A percentile compares a stretch with the other conserved stretches of the same genome.
These are phyloP conservation scores for Pituophis catenifer DNA, from an alignment of 2,113 vertebrate genomes.

Conservation along the genomic window DNA sequence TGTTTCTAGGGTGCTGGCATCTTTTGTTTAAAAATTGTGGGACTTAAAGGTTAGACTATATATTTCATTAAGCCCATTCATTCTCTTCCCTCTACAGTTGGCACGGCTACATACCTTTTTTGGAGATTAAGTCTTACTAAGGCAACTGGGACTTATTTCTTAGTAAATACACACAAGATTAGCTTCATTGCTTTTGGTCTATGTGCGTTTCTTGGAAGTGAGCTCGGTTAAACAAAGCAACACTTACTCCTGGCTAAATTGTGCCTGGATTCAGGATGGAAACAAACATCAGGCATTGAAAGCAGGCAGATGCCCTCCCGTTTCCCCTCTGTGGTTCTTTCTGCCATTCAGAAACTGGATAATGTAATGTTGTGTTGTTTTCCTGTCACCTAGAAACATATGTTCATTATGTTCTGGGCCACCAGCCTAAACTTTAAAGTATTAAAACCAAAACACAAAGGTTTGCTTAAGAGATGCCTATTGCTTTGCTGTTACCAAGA, in stretches of 20 bases:
- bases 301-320: background rate
- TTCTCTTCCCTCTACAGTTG: background rate
- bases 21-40: background rate
- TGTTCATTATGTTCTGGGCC: constrained; percentile 18
- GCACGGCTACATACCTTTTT: background rate
- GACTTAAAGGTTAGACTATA: background rate
- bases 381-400: constrained; percentile 17
- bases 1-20: background rate
- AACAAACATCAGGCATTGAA: background rate
- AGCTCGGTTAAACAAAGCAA: background rate
- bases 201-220: background rate
- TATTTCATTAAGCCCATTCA: background rate
- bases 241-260: background rate
- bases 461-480: constrained; percentile 2
- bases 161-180: background rate
- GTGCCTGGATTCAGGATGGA: background rate
- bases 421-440: constrained; percentile 20
- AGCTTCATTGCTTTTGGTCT: background rate
- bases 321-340: background rate
- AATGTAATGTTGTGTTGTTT: constrained; percentile 29
- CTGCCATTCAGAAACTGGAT: constrained; percentile 12
- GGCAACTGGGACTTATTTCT: background rate
- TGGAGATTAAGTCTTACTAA: background rate
- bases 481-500: constrained; percentile 2
- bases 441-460: constrained; percentile 4